Percentiles rank a stretch among this genome's conserved stretches.
Evolutionary conservation across 37 sponge, comb jelly and placozoan species (phyloP).

Genomic region (Aplysina aerophoba): DNA sequence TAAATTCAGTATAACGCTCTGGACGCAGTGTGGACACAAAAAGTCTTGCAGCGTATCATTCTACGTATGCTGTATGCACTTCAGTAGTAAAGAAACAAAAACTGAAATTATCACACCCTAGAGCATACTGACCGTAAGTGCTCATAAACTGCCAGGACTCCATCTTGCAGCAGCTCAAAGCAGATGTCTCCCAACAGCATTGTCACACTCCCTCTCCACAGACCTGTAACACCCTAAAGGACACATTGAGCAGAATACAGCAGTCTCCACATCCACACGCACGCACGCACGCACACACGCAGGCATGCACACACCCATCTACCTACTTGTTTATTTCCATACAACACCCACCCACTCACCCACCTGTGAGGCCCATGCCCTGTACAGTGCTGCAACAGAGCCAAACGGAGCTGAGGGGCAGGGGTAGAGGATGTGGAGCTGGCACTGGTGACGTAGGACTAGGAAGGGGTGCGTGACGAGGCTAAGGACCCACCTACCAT

Average conservation of each 20-base stretch:
- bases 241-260: neutral
- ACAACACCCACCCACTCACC: too few species aligned
- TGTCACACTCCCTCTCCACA: slow-evolving; percentile 63
- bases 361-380: slow-evolving; percentile 22
- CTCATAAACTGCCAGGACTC: slow-evolving; percentile 12
- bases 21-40: too few species aligned
- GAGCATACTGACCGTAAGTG: neutral
- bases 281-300: too few species aligned
- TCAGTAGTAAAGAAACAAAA: too few species aligned
- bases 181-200: neutral
- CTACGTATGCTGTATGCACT: too few species aligned
- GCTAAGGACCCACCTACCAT: neutral
- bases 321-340: too few species aligned
- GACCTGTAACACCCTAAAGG: slow-evolving; percentile 55
- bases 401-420: slow-evolving; percentile 14
- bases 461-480: slow-evolving; percentile 2
- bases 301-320: too few species aligned
- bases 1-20: too few species aligned
- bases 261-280: too few species aligned
- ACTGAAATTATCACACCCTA: too few species aligned
- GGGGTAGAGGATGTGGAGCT: slow-evolving; percentile 30
- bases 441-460: slow-evolving; percentile 24
- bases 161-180: slow-evolving; percentile 24
- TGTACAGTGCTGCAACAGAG: neutral
- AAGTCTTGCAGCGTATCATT: too few species aligned